Evolutionary conservation across 2,888 invertebrate species (phyloP).

Genomic region (Pseudanteris insignis): DNA sequence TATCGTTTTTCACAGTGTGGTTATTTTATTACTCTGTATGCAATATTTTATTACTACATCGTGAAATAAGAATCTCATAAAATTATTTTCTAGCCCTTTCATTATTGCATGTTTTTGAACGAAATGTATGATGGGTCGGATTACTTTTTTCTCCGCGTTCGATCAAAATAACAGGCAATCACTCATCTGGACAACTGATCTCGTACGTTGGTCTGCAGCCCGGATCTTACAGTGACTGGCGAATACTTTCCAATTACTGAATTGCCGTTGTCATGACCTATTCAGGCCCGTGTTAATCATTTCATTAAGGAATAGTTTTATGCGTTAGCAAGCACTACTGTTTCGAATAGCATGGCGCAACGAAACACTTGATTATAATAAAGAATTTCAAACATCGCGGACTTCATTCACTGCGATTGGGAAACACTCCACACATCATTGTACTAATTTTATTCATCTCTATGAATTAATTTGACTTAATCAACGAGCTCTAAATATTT

Average conservation of each 20-base stretch:
- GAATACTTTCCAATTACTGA: slow-evolving; percentile 35
- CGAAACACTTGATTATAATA: slow-evolving; percentile 25
- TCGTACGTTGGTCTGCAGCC: too few species aligned
- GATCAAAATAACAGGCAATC: too few species aligned
- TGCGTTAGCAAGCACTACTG: slow-evolving; percentile 25
- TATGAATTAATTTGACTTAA: slow-evolving; percentile 13
- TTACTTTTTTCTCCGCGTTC: too few species aligned
- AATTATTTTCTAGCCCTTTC: too few species aligned
- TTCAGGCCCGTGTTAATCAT: slow-evolving; percentile 28
- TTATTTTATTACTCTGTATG: too few species aligned
- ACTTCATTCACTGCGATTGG: slow-evolving; percentile 24
- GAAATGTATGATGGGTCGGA: too few species aligned
- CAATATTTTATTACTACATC: too few species aligned
- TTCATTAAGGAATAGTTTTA: slow-evolving; percentile 34
- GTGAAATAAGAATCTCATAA: too few species aligned
- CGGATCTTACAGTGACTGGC: slow-evolving; percentile 11
- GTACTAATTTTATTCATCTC: slow-evolving; percentile 1
- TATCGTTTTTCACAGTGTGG: too few species aligned
- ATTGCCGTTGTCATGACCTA: slow-evolving; percentile 25
- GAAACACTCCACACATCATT: too few species aligned
- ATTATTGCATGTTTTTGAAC: too few species aligned
- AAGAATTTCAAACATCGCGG: slow-evolving; percentile 13
- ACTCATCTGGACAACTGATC: too few species aligned
- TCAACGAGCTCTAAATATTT: slow-evolving; percentile 7
- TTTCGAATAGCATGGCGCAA: slow-evolving; percentile 30